Evolutionary conservation across 2,888 invertebrate genomes (phyloP), one percentile per base, ranked within the genome.

Genomic region (Glyphotaelius pellucidus): DNA sequence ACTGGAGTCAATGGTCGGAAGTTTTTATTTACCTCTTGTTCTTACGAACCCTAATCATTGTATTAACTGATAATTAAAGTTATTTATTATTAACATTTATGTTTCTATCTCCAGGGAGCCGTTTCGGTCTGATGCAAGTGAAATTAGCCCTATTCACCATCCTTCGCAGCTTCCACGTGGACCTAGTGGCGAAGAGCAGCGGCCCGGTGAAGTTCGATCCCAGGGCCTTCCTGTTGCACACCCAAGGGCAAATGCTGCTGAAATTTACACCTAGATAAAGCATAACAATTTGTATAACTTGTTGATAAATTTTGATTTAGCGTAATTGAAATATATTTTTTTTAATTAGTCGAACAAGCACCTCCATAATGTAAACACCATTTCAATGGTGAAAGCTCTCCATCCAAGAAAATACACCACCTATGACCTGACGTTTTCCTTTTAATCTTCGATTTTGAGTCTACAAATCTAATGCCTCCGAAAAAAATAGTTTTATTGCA

Each of bases 91-190:
- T 67, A 67, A 67, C 25, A 5, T 25, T 25, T 25, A 67, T 67
- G 25, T 67, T 67, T 25, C 7, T 7, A 3, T 7, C 67, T 92
- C 4, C 25, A 95, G 95, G 94, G n/a, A 90, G 93, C 88, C 94
- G 95, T 83, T 93, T 95, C 30, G 94, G 94, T 89, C 92, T 94
- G 47, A 85, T 95, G 86, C 95, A 95, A 92, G 89, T 93, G 0
- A 95, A 94, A 90, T 90, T 95, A 0, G 94, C 94, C 2, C 14
- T 95, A 0, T 80, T 94, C 1, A 93, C 94, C 5, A 83, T 95
- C 1, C n/a, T 95, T 9, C 94, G 93, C 4, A 93, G 94, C 14
- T 94, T 94, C 90, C 94, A 94, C 79, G 89, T 94, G 15, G 91
- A 93, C 19, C 93, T 94, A 0, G 94, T 94, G 90, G 88, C 94